Conservation (phyloP, 2,888 invertebrate species). For the Watsonalla cultraria region DNA sequence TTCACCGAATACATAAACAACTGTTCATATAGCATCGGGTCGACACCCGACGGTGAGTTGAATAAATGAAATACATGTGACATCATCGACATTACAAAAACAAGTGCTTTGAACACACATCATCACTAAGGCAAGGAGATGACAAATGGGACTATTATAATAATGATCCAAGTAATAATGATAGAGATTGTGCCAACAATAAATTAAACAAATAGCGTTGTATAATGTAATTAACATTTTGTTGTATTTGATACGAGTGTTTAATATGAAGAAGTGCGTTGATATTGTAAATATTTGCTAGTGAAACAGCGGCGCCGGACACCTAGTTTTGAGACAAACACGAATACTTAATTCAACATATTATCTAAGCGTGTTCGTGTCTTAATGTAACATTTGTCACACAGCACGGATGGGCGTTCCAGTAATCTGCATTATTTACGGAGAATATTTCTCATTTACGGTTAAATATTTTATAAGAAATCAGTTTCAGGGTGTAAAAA, state of each 20-base stretch:
- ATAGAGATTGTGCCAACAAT: constrained; percentile 29
- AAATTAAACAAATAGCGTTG: constrained; percentile 17
- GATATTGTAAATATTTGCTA: constrained; percentile 17
- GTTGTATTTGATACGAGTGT: constrained; percentile 13
- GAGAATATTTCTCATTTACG: no score
- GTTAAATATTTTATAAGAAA: no score
- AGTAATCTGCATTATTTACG: neutral
- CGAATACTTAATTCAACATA: neutral
- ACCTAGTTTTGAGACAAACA: neutral
- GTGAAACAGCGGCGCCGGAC: neutral
- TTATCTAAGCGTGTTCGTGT: neutral
- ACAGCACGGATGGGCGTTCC: neutral
- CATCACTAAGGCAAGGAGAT: constrained; percentile 18
- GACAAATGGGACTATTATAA: constrained; percentile 14
- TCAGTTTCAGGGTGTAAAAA: neutral
- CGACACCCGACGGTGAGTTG: neutral
- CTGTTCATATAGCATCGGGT: constrained; percentile 1
- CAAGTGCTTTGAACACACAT: constrained; percentile 13
- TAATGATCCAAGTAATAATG: constrained; percentile 28
- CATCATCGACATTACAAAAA: constrained; percentile 27
- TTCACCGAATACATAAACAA: constrained; percentile 33
- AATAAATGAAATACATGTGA: constrained; percentile 10
- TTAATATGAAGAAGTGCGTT: constrained; percentile 10
- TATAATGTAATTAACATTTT: constrained; percentile 12
- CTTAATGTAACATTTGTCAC: neutral